A percentile compares a stretch with the other conserved stretches of the same genome.
phyloP scores from a whole-genome alignment of 1,140 invertebrate species.

The Scaptodrosophila lebanonensis region DNA sequence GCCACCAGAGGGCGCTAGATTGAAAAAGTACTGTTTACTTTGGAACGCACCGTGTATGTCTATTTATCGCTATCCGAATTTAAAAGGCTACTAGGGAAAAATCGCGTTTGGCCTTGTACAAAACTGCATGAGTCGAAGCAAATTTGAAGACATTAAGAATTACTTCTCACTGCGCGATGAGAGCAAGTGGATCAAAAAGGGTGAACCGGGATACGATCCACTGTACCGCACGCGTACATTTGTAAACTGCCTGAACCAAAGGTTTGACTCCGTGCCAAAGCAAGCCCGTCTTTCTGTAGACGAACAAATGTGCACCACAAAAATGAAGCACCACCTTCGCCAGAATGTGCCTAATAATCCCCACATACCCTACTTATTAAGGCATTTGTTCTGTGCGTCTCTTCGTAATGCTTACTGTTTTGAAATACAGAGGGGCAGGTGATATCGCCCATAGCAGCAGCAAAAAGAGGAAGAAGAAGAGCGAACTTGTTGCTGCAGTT shows the following conservation, averaged over 20 bases:
- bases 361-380: conserved; percentile 28
- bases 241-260: conserved; percentile 13
- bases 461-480: no score
- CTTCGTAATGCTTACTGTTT: conserved; percentile 16
- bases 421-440: conserved; percentile 15
- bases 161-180: conserved; percentile 27
- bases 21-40: no score
- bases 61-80: conserved; percentile 25
- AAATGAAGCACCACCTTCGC: conserved; percentile 26
- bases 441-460: no score
- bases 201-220: conserved; percentile 30
- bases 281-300: conserved; percentile 12
- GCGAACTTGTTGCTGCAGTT: no score
- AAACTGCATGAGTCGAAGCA: conserved; percentile 10
- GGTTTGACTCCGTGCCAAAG: conserved; percentile 36
- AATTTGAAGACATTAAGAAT: conserved; percentile 22
- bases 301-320: conserved; percentile 27
- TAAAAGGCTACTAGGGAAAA: conserved; percentile 27
- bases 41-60: no score
- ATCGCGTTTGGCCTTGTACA: conserved; percentile 19
- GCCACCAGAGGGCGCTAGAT: no score
- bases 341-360: conserved; percentile 37
- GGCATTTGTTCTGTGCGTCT: conserved; percentile 21
- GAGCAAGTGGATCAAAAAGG: conserved; percentile 23
- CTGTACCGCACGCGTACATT: conserved; percentile 23